Conservation (phyloP, 2,797 vertebrate species). For the Setipinna tenuifilis region DNA sequence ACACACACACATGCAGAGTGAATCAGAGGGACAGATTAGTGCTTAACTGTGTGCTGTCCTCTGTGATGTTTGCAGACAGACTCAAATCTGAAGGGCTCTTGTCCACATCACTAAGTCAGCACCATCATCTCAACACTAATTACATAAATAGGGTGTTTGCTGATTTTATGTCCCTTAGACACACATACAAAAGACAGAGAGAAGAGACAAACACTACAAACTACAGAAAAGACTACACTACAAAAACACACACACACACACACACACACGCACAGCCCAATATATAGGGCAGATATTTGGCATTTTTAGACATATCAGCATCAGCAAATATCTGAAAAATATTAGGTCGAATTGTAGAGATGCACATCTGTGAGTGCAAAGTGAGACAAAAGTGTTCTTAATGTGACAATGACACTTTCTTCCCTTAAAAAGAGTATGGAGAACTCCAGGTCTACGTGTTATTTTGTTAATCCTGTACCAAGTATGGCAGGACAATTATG, state of each 20-base stretch:
- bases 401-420: no score
- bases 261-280: neutral
- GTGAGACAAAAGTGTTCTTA: no score
- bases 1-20: neutral
- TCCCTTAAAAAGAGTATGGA: no score
- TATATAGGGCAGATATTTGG: no score
- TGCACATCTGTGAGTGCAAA: no score
- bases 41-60: neutral
- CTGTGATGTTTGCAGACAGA: neutral
- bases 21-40: neutral
- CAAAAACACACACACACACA: neutral
- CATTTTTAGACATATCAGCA: no score
- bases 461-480: no score
- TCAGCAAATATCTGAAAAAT: no score
- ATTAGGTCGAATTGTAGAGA: no score
- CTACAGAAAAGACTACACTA: neutral
- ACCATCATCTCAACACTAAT: neutral
- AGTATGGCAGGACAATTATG: no score
- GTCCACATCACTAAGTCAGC: neutral
- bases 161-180: slow-evolving; percentile 15
- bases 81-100: neutral
- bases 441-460: no score
- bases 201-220: neutral
- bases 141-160: neutral
- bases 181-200: neutral